Conservation (phyloP, 1,140 invertebrate species). For the Drosophila triauraria region DNA sequence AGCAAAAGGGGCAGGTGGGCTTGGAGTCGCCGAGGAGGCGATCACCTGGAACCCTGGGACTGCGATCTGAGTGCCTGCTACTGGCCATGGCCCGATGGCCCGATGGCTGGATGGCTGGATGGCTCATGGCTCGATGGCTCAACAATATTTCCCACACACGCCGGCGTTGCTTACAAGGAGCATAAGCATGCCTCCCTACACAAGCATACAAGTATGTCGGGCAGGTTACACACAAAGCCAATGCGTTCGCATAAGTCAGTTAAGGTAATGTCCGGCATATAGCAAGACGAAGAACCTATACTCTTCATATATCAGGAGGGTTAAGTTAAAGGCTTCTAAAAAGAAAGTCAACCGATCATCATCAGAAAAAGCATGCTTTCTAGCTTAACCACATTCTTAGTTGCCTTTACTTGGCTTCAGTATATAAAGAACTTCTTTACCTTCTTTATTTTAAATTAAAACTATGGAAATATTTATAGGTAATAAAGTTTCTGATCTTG, state of each 20-base stretch:
- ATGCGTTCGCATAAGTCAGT: conserved; percentile 53
- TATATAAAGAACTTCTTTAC: too few species aligned
- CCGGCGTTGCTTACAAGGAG: conserved; percentile 50
- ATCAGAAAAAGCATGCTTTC: too few species aligned
- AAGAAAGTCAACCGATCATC: too few species aligned
- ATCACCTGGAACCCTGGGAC: conserved; percentile 22
- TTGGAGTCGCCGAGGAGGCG: background rate
- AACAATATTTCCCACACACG: conserved; percentile 74
- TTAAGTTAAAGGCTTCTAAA: background rate
- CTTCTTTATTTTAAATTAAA: too few species aligned
- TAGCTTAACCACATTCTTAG: too few species aligned
- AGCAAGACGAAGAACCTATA: conserved; percentile 15
- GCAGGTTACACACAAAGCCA: conserved; percentile 72
- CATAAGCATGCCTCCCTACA: conserved; percentile 34
- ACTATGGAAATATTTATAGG: too few species aligned
- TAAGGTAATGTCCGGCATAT: conserved; percentile 13
- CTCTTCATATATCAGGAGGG: conserved; percentile 4
- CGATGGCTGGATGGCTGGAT: conserved; percentile 13
- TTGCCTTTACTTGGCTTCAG: too few species aligned
- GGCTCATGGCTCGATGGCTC: conserved; percentile 38
- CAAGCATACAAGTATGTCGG: conserved; percentile 56
- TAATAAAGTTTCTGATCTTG: too few species aligned
- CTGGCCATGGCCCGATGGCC: conserved; percentile 48
- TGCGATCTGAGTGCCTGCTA: conserved; percentile 42
- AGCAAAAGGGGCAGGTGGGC: conserved; percentile 25